A percentile compares a stretch with the other conserved stretches of the same genome.
Conservation (phyloP, 2,797 vertebrate species). For the Pseudochirops corinnae region DNA sequence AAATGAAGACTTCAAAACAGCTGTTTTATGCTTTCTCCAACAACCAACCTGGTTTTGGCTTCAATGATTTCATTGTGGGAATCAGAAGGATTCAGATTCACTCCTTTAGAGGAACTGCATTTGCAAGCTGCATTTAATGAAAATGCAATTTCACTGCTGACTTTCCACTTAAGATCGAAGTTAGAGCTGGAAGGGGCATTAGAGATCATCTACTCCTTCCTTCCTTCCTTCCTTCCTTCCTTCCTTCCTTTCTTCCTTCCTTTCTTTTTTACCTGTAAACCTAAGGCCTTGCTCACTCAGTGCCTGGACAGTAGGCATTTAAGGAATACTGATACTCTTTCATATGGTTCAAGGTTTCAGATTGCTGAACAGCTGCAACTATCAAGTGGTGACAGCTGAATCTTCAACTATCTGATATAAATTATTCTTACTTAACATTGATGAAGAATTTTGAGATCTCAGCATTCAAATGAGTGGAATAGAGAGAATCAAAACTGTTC, state of each 20-base stretch:
- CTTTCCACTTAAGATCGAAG: background rate
- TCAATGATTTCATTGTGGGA: background rate
- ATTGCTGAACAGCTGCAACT: conserved; percentile 15
- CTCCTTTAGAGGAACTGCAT: background rate
- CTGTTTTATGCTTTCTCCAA: background rate
- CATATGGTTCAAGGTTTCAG: conserved; percentile 25
- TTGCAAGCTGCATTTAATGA: background rate
- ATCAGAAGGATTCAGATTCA: background rate
- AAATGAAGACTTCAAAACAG: background rate
- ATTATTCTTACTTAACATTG: conserved; percentile 74
- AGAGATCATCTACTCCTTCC: background rate
- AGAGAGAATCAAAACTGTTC: conserved; percentile 64
- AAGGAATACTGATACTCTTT: conserved; percentile 49
- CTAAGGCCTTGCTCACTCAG: background rate
- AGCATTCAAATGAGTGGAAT: conserved; percentile 52
- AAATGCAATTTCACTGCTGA: background rate
- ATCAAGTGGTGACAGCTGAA: conserved; percentile 49
- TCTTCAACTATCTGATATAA: conserved; percentile 46
- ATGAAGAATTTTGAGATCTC: conserved; percentile 63
- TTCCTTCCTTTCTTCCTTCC: too few relatives aligned
- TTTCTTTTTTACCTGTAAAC: too few relatives aligned
- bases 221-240: too few relatives aligned
- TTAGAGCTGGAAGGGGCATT: background rate
- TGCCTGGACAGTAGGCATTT: background rate
- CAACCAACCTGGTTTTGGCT: background rate